Evolutionary conservation across 37 sponge, comb jelly and placozoan genomes (phyloP).

Genomic region (Tethya wilhelma): DNA sequence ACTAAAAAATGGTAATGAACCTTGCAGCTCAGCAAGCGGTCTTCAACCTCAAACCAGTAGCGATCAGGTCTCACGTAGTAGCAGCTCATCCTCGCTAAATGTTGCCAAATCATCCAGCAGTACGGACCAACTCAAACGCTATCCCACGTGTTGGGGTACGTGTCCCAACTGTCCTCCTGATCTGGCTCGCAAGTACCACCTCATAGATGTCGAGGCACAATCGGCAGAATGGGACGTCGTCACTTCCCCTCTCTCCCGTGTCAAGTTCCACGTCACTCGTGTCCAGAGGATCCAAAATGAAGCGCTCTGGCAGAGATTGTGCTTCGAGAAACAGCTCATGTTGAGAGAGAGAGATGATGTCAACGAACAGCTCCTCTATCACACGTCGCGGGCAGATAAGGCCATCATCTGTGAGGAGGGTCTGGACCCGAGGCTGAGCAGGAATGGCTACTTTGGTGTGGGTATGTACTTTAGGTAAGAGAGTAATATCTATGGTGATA

Average conservation of each 20-base stretch:
- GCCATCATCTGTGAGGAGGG: constrained; percentile 78
- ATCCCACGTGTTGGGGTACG: constrained; percentile 35
- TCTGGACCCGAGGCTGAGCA: constrained; percentile 66
- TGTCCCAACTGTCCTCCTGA: constrained; percentile 36
- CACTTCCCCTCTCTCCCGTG: not conserved
- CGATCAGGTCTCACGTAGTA: not conserved
- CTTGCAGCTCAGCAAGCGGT: not conserved
- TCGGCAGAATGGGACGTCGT: constrained; percentile 34
- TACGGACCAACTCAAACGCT: not conserved
- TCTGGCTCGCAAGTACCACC: constrained; percentile 16
- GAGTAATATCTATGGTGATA: not conserved
- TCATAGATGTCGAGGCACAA: constrained; percentile 22
- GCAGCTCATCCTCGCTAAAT: not conserved
- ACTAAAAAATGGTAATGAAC: not conserved
- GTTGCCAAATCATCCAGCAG: not conserved
- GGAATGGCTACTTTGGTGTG: constrained; percentile 67
- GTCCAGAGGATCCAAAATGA: constrained; percentile 72
- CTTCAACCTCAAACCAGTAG: not conserved
- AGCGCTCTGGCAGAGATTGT: constrained; percentile 58
- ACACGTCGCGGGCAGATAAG: constrained; percentile 45
- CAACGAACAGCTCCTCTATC: constrained; percentile 66
- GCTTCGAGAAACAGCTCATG: constrained; percentile 61
- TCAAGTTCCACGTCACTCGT: constrained; percentile 3
- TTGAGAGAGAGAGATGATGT: constrained; percentile 18
- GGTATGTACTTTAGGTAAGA: constrained; percentile 87